Base-by-base conservation (phyloP, 2,797 vertebrate species). In the Hirundo rustica region DNA sequence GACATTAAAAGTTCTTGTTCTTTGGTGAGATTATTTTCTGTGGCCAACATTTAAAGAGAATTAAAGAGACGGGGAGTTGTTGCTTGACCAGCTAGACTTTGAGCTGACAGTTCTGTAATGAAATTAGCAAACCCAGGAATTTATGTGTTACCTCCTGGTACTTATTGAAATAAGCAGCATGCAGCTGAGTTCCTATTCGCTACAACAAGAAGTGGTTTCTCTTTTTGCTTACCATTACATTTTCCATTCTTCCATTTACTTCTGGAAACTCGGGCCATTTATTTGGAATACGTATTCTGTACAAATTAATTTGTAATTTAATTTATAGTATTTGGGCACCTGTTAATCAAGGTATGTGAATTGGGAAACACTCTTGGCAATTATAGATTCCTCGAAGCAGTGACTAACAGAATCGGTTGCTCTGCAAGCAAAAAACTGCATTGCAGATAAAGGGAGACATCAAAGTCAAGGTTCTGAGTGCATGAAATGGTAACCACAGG, bases 361-460 rank as follows among this genome's bases (percentile, higher is more conserved):
- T 1, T 74, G 38, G 30, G 23, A 75, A 80, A 72, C 51, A 29
- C 13, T 58, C 36, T 4, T 47, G 23, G 66, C 73, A 71, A 64
- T 54, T 85, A 53, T 5, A 47, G 75, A 32, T 77, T 91, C 72
- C 58, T 83, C 10, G 0, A 40, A 73, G 47, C 38, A 50, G 54
- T 53, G 48, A 27, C 55, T 53, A 55, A 50, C 64, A 71, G 64
- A 80, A 67, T 54, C 29, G 4, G 18, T 55, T 91, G 60, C 74
- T 88, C 48, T 73, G 75, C 48, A 60, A 76, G 73, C 26, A 80
- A 78, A 95, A 78, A 10, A 19, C 88, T 95, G 83, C 93, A 86
- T 53, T 93, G 88, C 90, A 94, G 93, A 61, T 75, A 38, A 80
- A 86, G 62, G 47, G 42, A 86, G 47, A 73, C 20, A n/a, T 32